Evolutionary conservation across 2,888 invertebrate genomes (phyloP).

Genomic region (Diadromus collaris): DNA sequence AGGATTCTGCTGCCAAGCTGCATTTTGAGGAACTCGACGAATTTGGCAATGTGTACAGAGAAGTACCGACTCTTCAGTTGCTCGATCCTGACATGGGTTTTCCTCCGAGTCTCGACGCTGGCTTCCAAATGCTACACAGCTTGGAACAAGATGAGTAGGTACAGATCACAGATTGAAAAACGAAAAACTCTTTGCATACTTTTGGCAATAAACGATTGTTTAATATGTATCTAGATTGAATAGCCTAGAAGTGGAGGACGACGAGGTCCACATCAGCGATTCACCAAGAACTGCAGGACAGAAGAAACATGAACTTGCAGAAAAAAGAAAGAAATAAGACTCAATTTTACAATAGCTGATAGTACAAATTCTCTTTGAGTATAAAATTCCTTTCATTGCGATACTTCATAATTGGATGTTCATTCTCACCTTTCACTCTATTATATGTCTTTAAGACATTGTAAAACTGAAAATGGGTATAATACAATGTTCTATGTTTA

Average conservation of each 20-base stretch:
- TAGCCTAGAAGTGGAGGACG: constrained; percentile 75
- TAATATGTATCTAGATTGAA: constrained; percentile 5
- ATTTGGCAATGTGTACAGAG: constrained; percentile 76
- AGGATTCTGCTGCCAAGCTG: constrained; percentile 75
- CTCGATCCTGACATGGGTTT: constrained; percentile 79
- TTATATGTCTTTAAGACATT: too few relatives aligned
- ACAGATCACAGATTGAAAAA: constrained; percentile 44
- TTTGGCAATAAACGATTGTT: too few relatives aligned
- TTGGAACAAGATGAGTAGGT: constrained; percentile 83
- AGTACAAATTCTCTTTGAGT: too few relatives aligned
- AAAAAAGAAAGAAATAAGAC: constrained; percentile 61
- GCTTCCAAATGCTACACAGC: constrained; percentile 85
- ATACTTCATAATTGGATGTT: too few relatives aligned
- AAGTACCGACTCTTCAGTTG: constrained; percentile 78
- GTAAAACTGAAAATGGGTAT: too few relatives aligned
- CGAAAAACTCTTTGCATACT: constrained; percentile 29
- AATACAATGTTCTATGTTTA: too few relatives aligned
- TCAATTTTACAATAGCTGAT: not conserved
- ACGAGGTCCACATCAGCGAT: constrained; percentile 74
- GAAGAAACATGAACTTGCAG: constrained; percentile 49
- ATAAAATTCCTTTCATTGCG: too few relatives aligned
- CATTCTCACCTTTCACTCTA: too few relatives aligned
- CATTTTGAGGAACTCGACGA: constrained; percentile 77
- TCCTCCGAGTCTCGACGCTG: constrained; percentile 83
- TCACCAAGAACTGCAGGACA: constrained; percentile 64